phyloP scores from a whole-genome alignment of 2,113 vertebrate species.

The Symphodus melops region DNA sequence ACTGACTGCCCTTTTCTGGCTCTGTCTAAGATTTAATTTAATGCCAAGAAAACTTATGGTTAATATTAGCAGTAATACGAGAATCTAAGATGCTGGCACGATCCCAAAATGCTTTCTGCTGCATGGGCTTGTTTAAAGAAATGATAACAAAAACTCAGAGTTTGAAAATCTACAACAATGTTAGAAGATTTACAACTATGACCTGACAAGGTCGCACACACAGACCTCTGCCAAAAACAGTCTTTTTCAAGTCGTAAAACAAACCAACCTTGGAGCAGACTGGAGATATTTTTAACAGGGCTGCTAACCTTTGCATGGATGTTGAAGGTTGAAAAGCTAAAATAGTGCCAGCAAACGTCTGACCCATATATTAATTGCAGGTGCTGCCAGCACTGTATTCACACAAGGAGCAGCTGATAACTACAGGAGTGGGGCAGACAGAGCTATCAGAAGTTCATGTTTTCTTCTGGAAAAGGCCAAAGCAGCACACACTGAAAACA shows the following conservation, averaged over 20 bases:
- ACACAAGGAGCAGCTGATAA: conserved; percentile 52
- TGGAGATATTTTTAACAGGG: conserved; percentile 70
- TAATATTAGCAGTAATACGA: conserved; percentile 11
- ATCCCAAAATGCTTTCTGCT: neutral
- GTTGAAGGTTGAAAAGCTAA: conserved; percentile 51
- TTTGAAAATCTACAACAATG: neutral
- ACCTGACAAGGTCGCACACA: conserved; percentile 41
- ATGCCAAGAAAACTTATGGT: conserved; percentile 12
- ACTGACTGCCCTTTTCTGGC: neutral
- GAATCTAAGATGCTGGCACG: neutral
- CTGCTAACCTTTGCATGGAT: conserved; percentile 48
- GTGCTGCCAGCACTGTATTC: conserved; percentile 42
- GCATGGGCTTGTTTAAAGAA: neutral
- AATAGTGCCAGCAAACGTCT: conserved; percentile 58
- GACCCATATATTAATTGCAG: conserved; percentile 66
- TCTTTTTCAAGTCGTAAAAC: conserved; percentile 34
- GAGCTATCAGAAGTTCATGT: conserved; percentile 6
- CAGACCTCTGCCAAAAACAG: conserved; percentile 46
- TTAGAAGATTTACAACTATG: conserved; percentile 40
- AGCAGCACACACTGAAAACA: conserved; percentile 3
- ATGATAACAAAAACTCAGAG: neutral
- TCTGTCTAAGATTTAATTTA: neutral
- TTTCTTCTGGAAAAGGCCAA: conserved; percentile 37
- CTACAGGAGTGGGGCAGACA: conserved; percentile 13
- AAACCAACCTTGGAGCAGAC: conserved; percentile 9